Evolutionary conservation across 2,888 invertebrate genomes (phyloP).

Genomic region (Leistus spinibarbis): DNA sequence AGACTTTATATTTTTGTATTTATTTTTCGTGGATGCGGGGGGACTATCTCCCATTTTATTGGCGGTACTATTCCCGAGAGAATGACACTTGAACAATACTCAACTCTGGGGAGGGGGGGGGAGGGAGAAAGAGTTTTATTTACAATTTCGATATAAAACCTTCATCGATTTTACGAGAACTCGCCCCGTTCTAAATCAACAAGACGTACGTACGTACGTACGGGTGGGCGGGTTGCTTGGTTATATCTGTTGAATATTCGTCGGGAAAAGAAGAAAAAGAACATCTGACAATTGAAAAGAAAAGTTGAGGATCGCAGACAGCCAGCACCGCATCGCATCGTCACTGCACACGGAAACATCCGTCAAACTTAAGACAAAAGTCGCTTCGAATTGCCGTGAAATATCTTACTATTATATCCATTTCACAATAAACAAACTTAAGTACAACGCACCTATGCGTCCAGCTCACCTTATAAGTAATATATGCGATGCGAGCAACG

Average conservation of each 20-base stretch:
- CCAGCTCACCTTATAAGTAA: too few relatives aligned
- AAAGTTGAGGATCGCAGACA: neutral
- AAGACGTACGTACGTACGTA: too few relatives aligned
- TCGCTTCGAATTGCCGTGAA: neutral
- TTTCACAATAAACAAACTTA: too few relatives aligned
- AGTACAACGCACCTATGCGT: too few relatives aligned
- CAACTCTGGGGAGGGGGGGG: neutral
- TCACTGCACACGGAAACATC: neutral
- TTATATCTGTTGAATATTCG: conserved; percentile 4
- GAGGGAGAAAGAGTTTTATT: conserved; percentile 21
- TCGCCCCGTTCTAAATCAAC: conserved; percentile 7
- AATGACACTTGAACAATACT: conserved; percentile 4
- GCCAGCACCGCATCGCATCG: neutral
- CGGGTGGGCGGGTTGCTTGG: neutral
- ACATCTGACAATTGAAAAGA: neutral
- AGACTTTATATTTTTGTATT: neutral
- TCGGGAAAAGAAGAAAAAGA: neutral
- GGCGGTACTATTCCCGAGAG: neutral
- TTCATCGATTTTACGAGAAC: conserved; percentile 18
- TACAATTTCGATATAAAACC: conserved; percentile 38
- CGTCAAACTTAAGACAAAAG: neutral
- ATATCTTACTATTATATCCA: too few relatives aligned
- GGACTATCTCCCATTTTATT: neutral
- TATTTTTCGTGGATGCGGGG: neutral
- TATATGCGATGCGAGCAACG: too few relatives aligned